A percentile compares a stretch with the other conserved stretches of the same genome.
phyloP scores from a whole-genome alignment of 1,140 invertebrate species.

The Dreissena polymorpha region DNA sequence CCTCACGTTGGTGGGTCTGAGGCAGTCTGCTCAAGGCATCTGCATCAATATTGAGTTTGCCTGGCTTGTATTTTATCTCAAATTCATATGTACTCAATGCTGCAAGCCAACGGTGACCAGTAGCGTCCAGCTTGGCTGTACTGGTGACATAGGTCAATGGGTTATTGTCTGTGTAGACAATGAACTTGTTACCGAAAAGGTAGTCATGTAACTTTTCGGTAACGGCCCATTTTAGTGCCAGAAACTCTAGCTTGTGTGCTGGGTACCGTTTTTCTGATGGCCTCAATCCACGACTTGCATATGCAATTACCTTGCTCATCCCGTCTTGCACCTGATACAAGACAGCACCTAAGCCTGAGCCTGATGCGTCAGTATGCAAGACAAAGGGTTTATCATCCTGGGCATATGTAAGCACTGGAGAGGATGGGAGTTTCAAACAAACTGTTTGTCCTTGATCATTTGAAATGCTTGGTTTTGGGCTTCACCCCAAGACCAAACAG shows the following conservation, averaged over 20 bases:
- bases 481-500: slow-evolving; percentile 23
- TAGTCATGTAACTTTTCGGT: slow-evolving; percentile 21
- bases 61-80: not conserved
- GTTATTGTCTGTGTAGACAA: slow-evolving; percentile 40
- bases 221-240: slow-evolving; percentile 19
- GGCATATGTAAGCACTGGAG: slow-evolving; percentile 8
- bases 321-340: slow-evolving; percentile 62
- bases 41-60: slow-evolving; percentile 24
- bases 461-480: slow-evolving; percentile 5
- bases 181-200: slow-evolving; percentile 7
- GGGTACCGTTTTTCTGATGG: slow-evolving; percentile 5
- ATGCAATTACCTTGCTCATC: slow-evolving; percentile 54
- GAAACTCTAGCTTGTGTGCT: slow-evolving; percentile 10
- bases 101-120: not conserved
- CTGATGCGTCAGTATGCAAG: slow-evolving; percentile 58
- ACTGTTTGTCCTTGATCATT: not conserved
- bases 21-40: slow-evolving; percentile 13
- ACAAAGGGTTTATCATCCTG: slow-evolving; percentile 53
- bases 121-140: slow-evolving; percentile 34
- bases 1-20: not conserved
- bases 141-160: slow-evolving; percentile 34
- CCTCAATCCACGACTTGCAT: slow-evolving; percentile 49
- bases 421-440: slow-evolving; percentile 1
- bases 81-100: slow-evolving; percentile 1
- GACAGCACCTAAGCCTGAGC: slow-evolving; percentile 66